Evolutionary conservation across 1,140 invertebrate species (phyloP).

Genomic region (Drosophila kanapiae): DNA sequence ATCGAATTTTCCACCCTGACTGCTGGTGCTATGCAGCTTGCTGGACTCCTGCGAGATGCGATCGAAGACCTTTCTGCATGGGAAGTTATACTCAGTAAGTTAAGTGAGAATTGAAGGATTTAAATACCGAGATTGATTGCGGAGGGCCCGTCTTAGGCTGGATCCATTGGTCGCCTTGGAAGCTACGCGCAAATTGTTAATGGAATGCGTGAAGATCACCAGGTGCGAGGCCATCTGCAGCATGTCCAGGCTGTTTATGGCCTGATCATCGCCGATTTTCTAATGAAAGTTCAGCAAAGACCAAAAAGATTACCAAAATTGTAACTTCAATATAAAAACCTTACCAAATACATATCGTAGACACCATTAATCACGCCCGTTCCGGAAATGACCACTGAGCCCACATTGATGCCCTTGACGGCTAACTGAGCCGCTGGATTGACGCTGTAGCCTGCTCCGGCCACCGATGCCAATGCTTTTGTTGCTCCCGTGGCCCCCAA

Average conservation of each 20-base stretch:
- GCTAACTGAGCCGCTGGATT: conserved; percentile 49
- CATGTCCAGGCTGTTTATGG: conserved; percentile 54
- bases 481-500: conserved; percentile 71
- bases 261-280: conserved; percentile 67
- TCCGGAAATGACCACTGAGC: conserved; percentile 67
- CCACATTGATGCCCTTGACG: conserved; percentile 68
- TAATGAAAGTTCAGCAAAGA: not conserved
- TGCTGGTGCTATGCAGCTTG: conserved; percentile 54
- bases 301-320: not conserved
- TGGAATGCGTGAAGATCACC: conserved; percentile 72
- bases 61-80: conserved; percentile 40
- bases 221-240: conserved; percentile 70
- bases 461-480: conserved; percentile 30
- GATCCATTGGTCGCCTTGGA: conserved; percentile 63
- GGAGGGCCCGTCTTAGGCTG: conserved; percentile 43
- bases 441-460: conserved; percentile 40
- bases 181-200: conserved; percentile 73
- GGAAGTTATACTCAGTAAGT: no score
- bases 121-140: conserved; percentile 46
- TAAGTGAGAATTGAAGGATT: no score
- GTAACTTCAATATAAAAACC: not conserved
- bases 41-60: conserved; percentile 54
- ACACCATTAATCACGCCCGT: conserved; percentile 61
- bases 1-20: conserved; percentile 52
- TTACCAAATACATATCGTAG: conserved; percentile 71